Evolutionary conservation across 30 jellyfish, hydroid and myxozoan genomes (phyloP), one percentile per base, ranked within the genome.

Genomic region (Aurelia aurita): DNA sequence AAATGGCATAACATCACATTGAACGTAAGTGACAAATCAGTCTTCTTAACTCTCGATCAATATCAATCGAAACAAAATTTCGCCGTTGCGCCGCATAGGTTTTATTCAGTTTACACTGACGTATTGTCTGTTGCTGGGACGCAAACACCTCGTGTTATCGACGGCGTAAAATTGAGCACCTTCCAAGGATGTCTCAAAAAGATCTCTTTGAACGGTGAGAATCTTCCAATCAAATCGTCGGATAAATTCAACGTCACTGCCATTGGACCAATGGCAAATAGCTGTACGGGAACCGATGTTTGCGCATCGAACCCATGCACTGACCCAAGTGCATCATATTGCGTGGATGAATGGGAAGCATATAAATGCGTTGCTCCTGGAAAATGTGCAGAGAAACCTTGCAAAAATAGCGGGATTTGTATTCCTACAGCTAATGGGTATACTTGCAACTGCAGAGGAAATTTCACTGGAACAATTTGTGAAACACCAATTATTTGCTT

Each of bases 361-460:
- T 90, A 51, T 54, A 21, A 45, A 15, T 90, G 97, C 49, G 90
- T 85, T n/a, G 79, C 63, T 7, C 97, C 97, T 7, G 96, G 96
- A 51, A n/a, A 63, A 21, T 90, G 97, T 58, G 67, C 26, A 4
- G 3, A 65, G 13, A 29, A 12, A 32, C 96, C 92, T 5, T 90
- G 97, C 59, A 61, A 78, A 26, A 90, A 90, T 70, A 43, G 58
- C 8, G 96, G 96, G 4, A 63, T 34, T 5, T 90, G 97, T 63
- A 53, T 77, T 16, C 96, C 96, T 3, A 45, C 29, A 0, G 86
- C 26, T 0, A 39, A 35, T 6, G 69, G 89, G n/a, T 90, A 58
- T 58, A 74, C 60, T 0, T 90, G 97, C 57, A 87, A 76, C 61
- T 90, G 97, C 82, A 34, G 29, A 58, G 86, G 89, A 23, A 67